These are phyloP conservation scores for Apostichopus japonicus DNA, from an alignment of 35 echinoderm and acorn worm species.

Conservation along the genomic window DNA sequence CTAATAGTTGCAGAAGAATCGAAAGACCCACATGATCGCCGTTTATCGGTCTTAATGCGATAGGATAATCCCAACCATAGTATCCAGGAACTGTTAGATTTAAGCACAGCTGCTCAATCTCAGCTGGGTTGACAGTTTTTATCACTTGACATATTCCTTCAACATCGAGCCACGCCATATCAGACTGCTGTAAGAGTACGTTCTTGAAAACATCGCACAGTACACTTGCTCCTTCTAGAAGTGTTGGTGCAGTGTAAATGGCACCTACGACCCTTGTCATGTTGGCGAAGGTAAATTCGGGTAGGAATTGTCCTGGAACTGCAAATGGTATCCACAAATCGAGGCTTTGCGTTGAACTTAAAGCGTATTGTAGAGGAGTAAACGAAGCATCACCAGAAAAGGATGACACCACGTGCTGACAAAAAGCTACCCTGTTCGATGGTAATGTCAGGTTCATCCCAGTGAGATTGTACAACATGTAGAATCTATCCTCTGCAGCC, in stretches of 20 bases:
- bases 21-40: not conserved
- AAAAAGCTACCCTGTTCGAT: not conserved
- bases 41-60: not conserved
- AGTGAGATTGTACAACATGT: conserved; percentile 44
- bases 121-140: not conserved
- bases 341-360: not conserved
- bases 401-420: conserved; percentile 14
- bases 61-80: conserved; percentile 17
- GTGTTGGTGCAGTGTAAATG: conserved; percentile 1
- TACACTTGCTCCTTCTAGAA: conserved; percentile 13
- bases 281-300: not conserved
- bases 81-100: conserved; percentile 18
- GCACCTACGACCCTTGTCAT: not conserved
- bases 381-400: conserved; percentile 8
- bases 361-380: not conserved
- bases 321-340: not conserved
- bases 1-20: conserved; percentile 9
- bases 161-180: not conserved
- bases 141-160: not conserved
- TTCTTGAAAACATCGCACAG: conserved; percentile 22
- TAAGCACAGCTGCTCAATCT: not conserved
- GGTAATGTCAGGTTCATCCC: not conserved
- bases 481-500: not conserved
- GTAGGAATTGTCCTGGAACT: conserved; percentile 21
- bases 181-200: not conserved